A percentile compares a stretch with the other conserved stretches of the same genome.
These are phyloP conservation scores for Perizoma affinitatum DNA, from an alignment of 2,888 invertebrate genomes.

Conservation along the genomic window DNA sequence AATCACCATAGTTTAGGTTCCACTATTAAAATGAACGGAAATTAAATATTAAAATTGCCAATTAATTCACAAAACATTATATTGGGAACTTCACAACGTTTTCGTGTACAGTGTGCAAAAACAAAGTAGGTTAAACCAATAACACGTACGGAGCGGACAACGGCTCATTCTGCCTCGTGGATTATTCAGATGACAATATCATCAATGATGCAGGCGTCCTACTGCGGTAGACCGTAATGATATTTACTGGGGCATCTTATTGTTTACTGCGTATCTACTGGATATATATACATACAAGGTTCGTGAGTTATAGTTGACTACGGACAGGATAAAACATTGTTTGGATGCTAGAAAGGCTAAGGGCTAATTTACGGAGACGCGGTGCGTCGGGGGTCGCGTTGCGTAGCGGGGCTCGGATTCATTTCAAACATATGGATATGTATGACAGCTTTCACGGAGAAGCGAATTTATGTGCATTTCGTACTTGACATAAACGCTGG, in stretches of 20 bases:
- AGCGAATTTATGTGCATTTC: no score
- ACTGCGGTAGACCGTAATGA: slow-evolving; percentile 25
- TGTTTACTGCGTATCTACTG: slow-evolving; percentile 9
- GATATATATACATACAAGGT: no score
- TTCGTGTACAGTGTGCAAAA: slow-evolving; percentile 18
- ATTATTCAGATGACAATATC: slow-evolving; percentile 45
- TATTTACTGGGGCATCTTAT: slow-evolving; percentile 12
- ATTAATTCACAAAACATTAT: neutral
- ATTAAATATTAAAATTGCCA: no score
- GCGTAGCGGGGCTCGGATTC: no score
- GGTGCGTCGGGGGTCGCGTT: no score
- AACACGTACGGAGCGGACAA: slow-evolving; percentile 13
- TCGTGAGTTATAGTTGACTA: neutral
- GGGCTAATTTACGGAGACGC: no score
- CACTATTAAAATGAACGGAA: no score
- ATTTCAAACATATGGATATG: no score
- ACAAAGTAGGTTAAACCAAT: slow-evolving; percentile 20
- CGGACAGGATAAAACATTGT: no score
- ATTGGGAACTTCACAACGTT: neutral
- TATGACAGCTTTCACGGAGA: no score
- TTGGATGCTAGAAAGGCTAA: neutral
- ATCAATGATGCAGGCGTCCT: slow-evolving; percentile 44
- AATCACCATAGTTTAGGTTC: neutral
- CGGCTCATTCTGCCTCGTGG: slow-evolving; percentile 35
- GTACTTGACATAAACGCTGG: no score